Percentiles rank a stretch among this genome's conserved stretches.
These are phyloP conservation scores for Lithobates sylvaticus DNA, from an alignment of 2,797 vertebrate genomes.

Conservation along the genomic window DNA sequence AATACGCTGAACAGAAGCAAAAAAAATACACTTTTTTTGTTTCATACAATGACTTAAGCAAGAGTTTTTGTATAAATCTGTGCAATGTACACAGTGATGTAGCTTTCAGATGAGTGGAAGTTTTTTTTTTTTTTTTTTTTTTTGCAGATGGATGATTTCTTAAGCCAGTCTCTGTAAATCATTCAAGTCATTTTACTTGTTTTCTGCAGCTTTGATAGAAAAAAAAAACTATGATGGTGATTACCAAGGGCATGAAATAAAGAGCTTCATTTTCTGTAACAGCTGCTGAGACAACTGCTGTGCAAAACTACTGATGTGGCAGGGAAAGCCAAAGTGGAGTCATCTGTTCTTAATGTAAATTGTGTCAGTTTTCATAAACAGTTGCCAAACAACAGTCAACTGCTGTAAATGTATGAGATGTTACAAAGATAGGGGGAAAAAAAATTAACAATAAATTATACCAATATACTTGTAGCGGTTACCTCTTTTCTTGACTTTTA, in stretches of 20 bases:
- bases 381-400: constrained; percentile 61
- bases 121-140: constrained; percentile 15
- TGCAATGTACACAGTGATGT: constrained; percentile 19
- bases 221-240: constrained; percentile 48
- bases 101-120: constrained; percentile 41
- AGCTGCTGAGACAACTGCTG: constrained; percentile 61
- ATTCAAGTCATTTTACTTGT: constrained; percentile 22
- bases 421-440: constrained; percentile 55
- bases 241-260: constrained; percentile 57
- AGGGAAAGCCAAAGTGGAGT: constrained; percentile 41
- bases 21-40: constrained; percentile 9
- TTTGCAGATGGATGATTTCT: constrained; percentile 36
- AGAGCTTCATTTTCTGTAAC: constrained; percentile 54
- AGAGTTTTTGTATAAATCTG: constrained; percentile 31
- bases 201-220: constrained; percentile 24
- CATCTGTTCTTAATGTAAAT: constrained; percentile 63
- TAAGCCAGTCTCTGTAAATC: constrained; percentile 37
- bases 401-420: constrained; percentile 52
- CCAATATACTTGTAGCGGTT: constrained; percentile 30
- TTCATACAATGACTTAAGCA: constrained; percentile 26
- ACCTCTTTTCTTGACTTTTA: constrained; percentile 14
- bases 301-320: constrained; percentile 60
- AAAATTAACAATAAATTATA: constrained; percentile 45
- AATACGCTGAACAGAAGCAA: constrained; percentile 36
- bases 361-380: constrained; percentile 60